Evolutionary conservation across 2,888 invertebrate species (phyloP).

Genomic region (Diarsia brunnea): DNA sequence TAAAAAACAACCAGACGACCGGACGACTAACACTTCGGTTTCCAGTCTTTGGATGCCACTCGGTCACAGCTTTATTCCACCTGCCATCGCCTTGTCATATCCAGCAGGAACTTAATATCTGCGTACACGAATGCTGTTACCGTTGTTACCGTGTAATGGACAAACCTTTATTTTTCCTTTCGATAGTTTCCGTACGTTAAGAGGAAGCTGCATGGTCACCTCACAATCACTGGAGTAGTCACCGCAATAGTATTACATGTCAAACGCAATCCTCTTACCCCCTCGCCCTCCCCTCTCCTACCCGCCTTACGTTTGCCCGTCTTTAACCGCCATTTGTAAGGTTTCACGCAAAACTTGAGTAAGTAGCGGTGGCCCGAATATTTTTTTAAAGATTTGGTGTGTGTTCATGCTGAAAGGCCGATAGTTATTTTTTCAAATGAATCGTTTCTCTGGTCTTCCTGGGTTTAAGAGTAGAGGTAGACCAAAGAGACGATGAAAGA

Average conservation of each 20-base stretch:
- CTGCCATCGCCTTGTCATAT: too few relatives aligned
- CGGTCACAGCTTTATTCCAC: too few relatives aligned
- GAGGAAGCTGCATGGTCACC: constrained; percentile 65
- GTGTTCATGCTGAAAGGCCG: not conserved
- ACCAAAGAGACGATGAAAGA: too few relatives aligned
- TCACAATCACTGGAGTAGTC: constrained; percentile 71
- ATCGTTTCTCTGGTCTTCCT: not conserved
- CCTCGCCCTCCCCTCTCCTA: constrained; percentile 54
- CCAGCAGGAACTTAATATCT: too few relatives aligned
- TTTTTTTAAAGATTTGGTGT: constrained; percentile 22
- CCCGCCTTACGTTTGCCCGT: constrained; percentile 50
- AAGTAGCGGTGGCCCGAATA: constrained; percentile 40
- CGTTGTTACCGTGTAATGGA: too few relatives aligned
- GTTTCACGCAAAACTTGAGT: constrained; percentile 76
- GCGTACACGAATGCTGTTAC: too few relatives aligned
- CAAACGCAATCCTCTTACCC: constrained; percentile 86
- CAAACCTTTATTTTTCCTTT: too few relatives aligned
- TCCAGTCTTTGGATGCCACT: too few relatives aligned
- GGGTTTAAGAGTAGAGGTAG: too few relatives aligned
- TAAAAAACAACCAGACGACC: too few relatives aligned
- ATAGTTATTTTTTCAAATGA: not conserved
- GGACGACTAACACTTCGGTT: too few relatives aligned
- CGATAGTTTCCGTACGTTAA: too few relatives aligned
- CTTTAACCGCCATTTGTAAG: constrained; percentile 69
- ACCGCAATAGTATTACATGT: constrained; percentile 84